Evolutionary conservation across 2,888 invertebrate species (phyloP).

Genomic region (Nephrotoma appendiculata): DNA sequence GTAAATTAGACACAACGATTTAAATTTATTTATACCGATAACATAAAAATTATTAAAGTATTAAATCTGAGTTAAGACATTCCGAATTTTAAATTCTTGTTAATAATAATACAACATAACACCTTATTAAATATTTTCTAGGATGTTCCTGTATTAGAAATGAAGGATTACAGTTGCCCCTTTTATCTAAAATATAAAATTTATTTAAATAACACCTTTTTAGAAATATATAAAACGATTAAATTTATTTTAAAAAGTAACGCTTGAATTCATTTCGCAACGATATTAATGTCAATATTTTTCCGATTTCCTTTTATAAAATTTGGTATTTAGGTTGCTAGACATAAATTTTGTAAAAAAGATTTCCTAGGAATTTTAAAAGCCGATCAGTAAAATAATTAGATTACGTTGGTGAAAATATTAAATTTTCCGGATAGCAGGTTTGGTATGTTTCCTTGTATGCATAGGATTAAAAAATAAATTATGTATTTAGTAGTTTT

Average conservation of each 20-base stretch:
- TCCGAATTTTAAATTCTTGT: too few relatives aligned
- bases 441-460: too few relatives aligned
- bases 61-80: too few relatives aligned
- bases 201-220: neutral
- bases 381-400: neutral
- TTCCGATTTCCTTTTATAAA: neutral
- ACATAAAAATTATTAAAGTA: too few relatives aligned
- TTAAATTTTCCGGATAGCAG: neutral
- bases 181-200: too few relatives aligned
- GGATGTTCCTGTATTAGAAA: neutral
- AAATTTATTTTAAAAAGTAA: neutral
- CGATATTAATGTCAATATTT: neutral
- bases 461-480: too few relatives aligned
- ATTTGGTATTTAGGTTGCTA: neutral
- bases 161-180: neutral
- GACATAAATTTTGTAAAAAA: neutral
- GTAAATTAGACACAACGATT: too few relatives aligned
- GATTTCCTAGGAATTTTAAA: neutral
- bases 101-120: too few relatives aligned
- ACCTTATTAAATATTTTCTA: neutral
- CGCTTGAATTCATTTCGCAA: neutral
- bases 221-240: neutral
- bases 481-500: too few relatives aligned
- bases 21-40: too few relatives aligned
- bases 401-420: neutral